Evolutionary conservation across 2,113 vertebrate species (phyloP), one percentile per base, ranked within the genome.

Genomic region (Nanger granti): DNA sequence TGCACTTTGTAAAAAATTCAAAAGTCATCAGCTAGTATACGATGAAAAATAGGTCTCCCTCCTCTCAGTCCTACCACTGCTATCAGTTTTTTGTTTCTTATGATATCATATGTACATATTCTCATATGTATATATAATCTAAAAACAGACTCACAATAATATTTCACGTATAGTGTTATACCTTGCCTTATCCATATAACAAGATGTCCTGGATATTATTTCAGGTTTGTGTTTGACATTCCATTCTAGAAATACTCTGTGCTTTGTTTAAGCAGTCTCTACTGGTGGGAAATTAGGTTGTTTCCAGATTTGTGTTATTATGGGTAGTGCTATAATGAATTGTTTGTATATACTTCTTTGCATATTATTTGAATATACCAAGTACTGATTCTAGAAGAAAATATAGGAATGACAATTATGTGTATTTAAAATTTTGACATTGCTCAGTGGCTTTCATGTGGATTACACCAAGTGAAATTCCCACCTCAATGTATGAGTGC

Each of bases 131-230:
- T 79, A 82, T 52, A 34, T 44, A 54, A 14, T 41, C 26, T 73
- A 94, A 59, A 64, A 80, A 66, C 17, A 93, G 28, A 44, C 8
- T 14, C 49, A 69, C 24, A 29, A 13, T 57, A 5, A 9, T 85
- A n/a, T 57, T 89, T 91, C 55, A 55, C 37, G 84, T 9, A 7
- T 6, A 37, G 7, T 17, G 52, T 11, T 86, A 34, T 44, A 86
- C 24, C 24, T 93, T 89, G 49, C 47, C 13, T 80, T 80, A 55
- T 82, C 34, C 41, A 4, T 86, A 24, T 60, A 69, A 59, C 49
- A 95, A n/a, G 14, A 64, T 86, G 34, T 59, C 66, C 87, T 95
- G 87, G 29, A n/a, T 89, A 85, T 84, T 91, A 62, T 85, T 96
- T 24, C 29, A 11, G 26, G 6, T 29, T 83, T 89, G 29, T 41